These are phyloP conservation scores for Coreius guichenoti DNA, from an alignment of 2,797 vertebrate species.

Conservation along the genomic window DNA sequence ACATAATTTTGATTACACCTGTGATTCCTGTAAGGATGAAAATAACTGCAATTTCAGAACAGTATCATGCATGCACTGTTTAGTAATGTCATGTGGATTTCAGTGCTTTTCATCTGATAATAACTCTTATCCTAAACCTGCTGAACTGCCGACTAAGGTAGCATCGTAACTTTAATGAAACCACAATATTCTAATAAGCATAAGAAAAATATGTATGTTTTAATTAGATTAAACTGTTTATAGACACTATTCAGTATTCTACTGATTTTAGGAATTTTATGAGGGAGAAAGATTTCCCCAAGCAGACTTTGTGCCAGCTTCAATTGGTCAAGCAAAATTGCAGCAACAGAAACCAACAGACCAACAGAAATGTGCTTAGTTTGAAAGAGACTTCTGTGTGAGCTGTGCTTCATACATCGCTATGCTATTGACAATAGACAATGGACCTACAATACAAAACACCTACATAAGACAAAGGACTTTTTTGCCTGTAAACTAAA, in stretches of 20 bases:
- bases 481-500: too few species aligned
- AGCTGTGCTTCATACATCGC: neutral
- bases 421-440: conserved; percentile 3
- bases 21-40: conserved; percentile 5
- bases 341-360: neutral
- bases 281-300: neutral
- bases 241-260: neutral
- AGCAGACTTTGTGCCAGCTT: neutral
- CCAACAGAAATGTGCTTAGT: neutral
- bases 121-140: neutral
- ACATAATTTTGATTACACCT: conserved; percentile 2
- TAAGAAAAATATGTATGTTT: neutral
- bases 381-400: neutral
- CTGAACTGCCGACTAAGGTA: neutral
- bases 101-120: conserved; percentile 5
- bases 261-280: neutral
- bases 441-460: neutral
- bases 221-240: neutral
- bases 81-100: neutral
- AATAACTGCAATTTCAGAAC: conserved; percentile 10
- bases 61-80: neutral
- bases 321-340: neutral
- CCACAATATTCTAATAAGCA: neutral
- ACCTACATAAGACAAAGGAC: neutral
- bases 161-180: conserved; percentile 3